Percentiles rank a stretch among this genome's conserved stretches.
Conservation (phyloP, 2,113 vertebrate genomes). For the Lophochroa leadbeateri region DNA sequence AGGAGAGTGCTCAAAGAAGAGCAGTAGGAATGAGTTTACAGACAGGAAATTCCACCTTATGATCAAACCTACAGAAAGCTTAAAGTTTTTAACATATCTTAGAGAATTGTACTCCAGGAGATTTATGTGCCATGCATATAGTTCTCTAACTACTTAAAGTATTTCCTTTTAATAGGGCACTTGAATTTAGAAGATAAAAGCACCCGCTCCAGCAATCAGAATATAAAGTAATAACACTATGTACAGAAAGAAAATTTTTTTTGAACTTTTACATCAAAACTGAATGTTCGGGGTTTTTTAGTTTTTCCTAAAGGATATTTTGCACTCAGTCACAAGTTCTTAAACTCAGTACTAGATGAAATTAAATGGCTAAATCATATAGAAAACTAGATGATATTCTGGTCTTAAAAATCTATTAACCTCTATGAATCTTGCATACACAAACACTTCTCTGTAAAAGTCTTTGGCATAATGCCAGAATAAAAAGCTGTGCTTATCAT, state of each 20-base stretch:
- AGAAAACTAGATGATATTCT: not conserved
- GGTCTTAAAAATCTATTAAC: not conserved
- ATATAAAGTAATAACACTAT: not conserved
- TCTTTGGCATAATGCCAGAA: not conserved
- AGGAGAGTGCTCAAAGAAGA: not conserved
- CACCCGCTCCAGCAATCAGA: not conserved
- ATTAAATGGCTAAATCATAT: not conserved
- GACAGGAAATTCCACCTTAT: not conserved
- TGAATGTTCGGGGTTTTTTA: accelerated
- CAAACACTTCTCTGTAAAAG: not conserved
- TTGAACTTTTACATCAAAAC: not conserved
- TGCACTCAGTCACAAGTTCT: not conserved
- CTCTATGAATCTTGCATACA: not conserved
- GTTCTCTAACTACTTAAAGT: not conserved
- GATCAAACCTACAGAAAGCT: not conserved
- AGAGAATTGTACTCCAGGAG: not conserved
- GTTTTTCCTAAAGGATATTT: not conserved
- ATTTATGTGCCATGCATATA: not conserved
- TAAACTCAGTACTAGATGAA: not conserved
- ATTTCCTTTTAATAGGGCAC: not conserved
- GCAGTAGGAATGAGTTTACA: not conserved
- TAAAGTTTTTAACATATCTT: not conserved
- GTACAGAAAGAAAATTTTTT: not conserved
- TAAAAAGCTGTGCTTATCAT: not conserved
- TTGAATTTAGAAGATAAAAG: not conserved